Conservation (phyloP, 2,888 invertebrate genomes). For the Pardosa pseudoannulata region DNA sequence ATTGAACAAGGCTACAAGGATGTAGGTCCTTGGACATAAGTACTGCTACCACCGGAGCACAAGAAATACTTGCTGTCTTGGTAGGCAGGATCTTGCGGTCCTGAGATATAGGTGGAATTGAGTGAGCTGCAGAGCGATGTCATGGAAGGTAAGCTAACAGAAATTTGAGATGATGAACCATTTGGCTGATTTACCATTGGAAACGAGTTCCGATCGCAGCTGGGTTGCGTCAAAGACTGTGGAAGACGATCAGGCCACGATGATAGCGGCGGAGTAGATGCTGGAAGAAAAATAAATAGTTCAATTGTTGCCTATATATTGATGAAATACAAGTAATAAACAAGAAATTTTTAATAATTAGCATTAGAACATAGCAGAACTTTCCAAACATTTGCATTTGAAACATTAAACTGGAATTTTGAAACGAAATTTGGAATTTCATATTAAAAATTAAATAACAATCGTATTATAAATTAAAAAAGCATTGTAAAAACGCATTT, state of each 20-base stretch:
- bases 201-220: slow-evolving; percentile 38
- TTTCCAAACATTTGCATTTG: too few relatives aligned
- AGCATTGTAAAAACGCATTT: too few relatives aligned
- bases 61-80: slow-evolving; percentile 52
- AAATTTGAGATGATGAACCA: slow-evolving; percentile 20
- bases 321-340: too few relatives aligned
- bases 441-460: too few relatives aligned
- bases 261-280: slow-evolving; percentile 21
- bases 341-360: too few relatives aligned
- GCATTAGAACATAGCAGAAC: too few relatives aligned
- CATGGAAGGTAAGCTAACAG: slow-evolving; percentile 50
- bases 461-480: too few relatives aligned
- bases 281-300: slow-evolving; percentile 18
- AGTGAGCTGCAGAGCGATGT: slow-evolving; percentile 49
- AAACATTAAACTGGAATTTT: too few relatives aligned
- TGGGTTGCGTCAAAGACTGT: slow-evolving; percentile 12
- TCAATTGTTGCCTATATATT: too few relatives aligned
- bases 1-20: too few relatives aligned
- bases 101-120: not conserved
- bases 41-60: slow-evolving; percentile 33
- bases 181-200: slow-evolving; percentile 12
- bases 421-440: too few relatives aligned
- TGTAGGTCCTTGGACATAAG: slow-evolving; percentile 35
- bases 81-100: slow-evolving; percentile 31
- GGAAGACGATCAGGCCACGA: slow-evolving; percentile 37